A percentile compares a stretch with the other conserved stretches of the same genome.
Evolutionary conservation across 2,113 vertebrate genomes (phyloP).

Genomic region (Typhlomys cinereus): DNA sequence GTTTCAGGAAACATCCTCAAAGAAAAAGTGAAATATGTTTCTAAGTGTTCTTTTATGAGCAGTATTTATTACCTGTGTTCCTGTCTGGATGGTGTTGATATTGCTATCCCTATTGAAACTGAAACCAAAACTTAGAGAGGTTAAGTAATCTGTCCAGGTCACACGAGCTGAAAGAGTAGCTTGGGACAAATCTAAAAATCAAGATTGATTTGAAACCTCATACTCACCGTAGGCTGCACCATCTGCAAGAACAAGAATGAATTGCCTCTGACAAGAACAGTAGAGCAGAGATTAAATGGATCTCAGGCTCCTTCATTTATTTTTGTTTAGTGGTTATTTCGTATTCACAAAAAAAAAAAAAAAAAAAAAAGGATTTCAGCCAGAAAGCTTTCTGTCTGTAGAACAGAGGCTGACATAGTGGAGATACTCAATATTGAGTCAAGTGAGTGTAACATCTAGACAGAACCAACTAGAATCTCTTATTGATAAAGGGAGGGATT

Average conservation of each 20-base stretch:
- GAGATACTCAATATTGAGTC: neutral
- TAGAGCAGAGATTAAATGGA: neutral
- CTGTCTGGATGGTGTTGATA: neutral
- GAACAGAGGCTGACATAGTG: neutral
- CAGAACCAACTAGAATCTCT: neutral
- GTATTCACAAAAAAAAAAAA: neutral
- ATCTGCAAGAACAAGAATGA: neutral
- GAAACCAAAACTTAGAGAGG: slow-evolving; percentile 21
- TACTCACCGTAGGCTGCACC: no score
- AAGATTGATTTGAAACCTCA: neutral
- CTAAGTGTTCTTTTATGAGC: neutral
- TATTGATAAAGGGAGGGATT: neutral
- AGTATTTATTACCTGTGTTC: slow-evolving; percentile 1
- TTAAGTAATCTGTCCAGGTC: neutral
- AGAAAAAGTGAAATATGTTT: neutral
- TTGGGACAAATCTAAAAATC: slow-evolving; percentile 19
- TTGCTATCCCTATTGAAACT: neutral
- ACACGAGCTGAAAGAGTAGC: slow-evolving; percentile 7
- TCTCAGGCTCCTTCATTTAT: neutral
- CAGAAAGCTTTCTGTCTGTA: neutral
- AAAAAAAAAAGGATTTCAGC: neutral
- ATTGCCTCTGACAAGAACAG: neutral
- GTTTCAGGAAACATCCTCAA: neutral
- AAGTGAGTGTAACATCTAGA: neutral
- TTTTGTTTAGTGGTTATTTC: slow-evolving; percentile 6